phyloP scores from a whole-genome alignment of 2,113 vertebrate genomes.

The Plestiodon gilberti region DNA sequence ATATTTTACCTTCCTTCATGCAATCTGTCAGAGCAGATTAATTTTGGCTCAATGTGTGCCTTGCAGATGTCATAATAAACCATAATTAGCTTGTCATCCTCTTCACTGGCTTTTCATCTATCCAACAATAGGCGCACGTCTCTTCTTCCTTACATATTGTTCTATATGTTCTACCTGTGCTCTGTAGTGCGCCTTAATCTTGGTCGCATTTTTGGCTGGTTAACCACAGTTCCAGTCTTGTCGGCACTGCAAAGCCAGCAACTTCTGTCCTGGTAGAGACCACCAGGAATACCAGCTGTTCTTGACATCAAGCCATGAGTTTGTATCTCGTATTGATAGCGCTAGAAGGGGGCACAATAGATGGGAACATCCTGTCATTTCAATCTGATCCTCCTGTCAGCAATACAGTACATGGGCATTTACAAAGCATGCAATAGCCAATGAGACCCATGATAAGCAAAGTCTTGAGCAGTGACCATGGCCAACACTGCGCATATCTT shows the following conservation, averaged over 20 bases:
- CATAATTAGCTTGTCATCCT: slow-evolving; percentile 33
- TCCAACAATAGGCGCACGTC: background rate
- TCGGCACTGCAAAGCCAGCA: background rate
- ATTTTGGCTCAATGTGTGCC: slow-evolving; percentile 30
- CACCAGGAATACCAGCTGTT: background rate
- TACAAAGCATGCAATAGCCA: background rate
- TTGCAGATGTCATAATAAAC: slow-evolving; percentile 27
- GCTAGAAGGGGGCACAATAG: background rate
- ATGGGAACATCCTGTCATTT: background rate
- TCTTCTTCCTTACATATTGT: background rate
- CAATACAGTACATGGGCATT: background rate
- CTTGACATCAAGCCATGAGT: background rate
- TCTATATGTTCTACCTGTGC: background rate
- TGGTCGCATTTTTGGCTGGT: background rate
- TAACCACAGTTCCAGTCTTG: background rate
- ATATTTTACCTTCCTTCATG: slow-evolving; percentile 1
- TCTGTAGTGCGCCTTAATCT: background rate
- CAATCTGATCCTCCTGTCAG: background rate
- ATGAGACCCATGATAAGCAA: background rate
- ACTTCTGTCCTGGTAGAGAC: background rate
- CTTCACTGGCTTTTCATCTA: background rate
- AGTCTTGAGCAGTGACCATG: background rate
- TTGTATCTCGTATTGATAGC: background rate
- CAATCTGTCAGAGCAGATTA: slow-evolving; percentile 44
- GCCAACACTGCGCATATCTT: background rate